Base-by-base conservation (phyloP, 2,888 invertebrate species). In the Epistrophe eligans region DNA sequence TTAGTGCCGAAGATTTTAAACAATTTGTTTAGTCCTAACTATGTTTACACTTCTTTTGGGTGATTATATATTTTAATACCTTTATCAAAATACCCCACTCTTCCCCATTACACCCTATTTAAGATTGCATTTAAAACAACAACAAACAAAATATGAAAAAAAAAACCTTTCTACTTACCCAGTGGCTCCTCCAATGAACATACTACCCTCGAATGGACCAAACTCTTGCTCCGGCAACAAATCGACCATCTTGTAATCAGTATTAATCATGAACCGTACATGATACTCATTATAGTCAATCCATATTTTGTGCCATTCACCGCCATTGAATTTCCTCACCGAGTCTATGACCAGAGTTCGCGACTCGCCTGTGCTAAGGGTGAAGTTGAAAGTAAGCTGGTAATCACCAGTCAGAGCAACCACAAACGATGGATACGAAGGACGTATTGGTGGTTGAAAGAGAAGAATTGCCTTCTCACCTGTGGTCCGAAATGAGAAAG, bases 291-390 rank as follows among this genome's bases (percentile, higher is more conserved):
- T 98, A 92, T 98, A 98, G 93, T 98, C 98, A 85, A 99, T 97
- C 97, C 97, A 97, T 88, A 98, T 96, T 93, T 98, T 97, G 92
- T 99, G 98, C 99, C 98, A 99, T 92, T 98, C 97, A 1, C 98
- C 98, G 70, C 97, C 97, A 91, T 98, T 98, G 64, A 99, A 94
- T 91, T 96, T 96, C 60, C 96, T 94, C 89, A 96, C 95, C 4
- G 97, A 97, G 90, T 96, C 96, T 87, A 98, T 97, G 58, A 96
- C 97, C 81, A 97, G 93, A 91, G 96, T 97, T 89, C 97, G 95
- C 64, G 96, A 96, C 9, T 96, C 96, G 0, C 97, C 97, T 48
- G 97, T 97, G 93, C 97, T 97, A 40, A 97, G 93, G 0, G 98
- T 97, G 90, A 98, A 98, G 92, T 98, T 97, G 93, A 98, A 98